Conservation (phyloP, 2,113 vertebrate genomes). For the Cyprinodon variegatus region DNA sequence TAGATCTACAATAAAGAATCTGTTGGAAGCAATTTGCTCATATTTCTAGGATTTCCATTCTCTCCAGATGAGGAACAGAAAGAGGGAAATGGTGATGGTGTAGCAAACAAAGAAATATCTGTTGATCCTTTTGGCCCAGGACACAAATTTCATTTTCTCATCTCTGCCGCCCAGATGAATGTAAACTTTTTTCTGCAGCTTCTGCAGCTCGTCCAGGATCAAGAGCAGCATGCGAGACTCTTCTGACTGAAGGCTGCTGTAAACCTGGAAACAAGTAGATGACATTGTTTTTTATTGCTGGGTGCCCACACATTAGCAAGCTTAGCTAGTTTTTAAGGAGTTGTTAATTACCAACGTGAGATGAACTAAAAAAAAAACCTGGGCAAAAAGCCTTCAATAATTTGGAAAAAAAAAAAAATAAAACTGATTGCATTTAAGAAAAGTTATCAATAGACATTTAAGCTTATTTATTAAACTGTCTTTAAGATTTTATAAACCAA, state of each 20-base stretch:
- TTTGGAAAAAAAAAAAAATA: too few relatives aligned
- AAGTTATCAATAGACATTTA: too few relatives aligned
- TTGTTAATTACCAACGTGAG: too few relatives aligned
- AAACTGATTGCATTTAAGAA: too few relatives aligned
- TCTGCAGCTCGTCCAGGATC: constrained; percentile 68
- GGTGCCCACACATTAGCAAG: too few relatives aligned
- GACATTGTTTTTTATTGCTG: background rate
- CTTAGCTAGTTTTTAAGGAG: too few relatives aligned
- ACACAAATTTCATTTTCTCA: background rate
- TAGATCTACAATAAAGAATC: background rate
- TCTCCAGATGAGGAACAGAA: constrained; percentile 54
- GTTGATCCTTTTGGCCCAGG: constrained; percentile 63
- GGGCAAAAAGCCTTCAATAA: too few relatives aligned
- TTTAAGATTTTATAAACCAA: too few relatives aligned
- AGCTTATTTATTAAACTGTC: too few relatives aligned
- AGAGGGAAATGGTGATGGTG: constrained; percentile 35
- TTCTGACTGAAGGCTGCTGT: background rate
- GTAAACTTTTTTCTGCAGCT: constrained; percentile 45
- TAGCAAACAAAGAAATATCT: constrained; percentile 65
- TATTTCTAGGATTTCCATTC: constrained; percentile 57
- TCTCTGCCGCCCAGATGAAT: constrained; percentile 5
- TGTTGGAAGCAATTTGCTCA: background rate
- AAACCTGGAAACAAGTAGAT: constrained; percentile 38
- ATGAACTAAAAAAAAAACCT: too few relatives aligned
- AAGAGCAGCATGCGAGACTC: constrained; percentile 48